Conservation (phyloP, 1,140 invertebrate genomes). For the Proctacanthus coquilletti region DNA sequence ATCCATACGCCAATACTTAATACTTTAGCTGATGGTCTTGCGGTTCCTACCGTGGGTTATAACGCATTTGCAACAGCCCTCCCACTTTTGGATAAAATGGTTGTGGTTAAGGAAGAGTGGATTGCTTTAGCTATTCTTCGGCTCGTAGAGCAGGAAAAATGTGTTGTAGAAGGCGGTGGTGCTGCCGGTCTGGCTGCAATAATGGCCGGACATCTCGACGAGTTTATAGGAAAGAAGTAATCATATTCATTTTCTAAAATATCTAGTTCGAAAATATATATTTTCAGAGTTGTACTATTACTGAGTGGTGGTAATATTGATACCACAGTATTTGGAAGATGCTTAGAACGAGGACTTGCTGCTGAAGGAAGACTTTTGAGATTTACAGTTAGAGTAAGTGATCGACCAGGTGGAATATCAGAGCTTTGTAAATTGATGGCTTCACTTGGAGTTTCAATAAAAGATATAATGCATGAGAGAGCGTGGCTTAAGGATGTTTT, state of each 20-base stretch:
- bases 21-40: constrained; percentile 80
- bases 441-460: constrained; percentile 72
- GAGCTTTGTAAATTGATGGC: constrained; percentile 65
- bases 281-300: constrained; percentile 53
- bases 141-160: constrained; percentile 79
- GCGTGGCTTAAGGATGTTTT: constrained; percentile 87
- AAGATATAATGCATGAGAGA: constrained; percentile 86
- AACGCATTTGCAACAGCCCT: constrained; percentile 72
- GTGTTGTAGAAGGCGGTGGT: constrained; percentile 85
- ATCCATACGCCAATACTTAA: constrained; percentile 48
- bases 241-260: constrained; percentile 7
- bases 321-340: constrained; percentile 74
- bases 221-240: constrained; percentile 74
- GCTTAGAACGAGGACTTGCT: constrained; percentile 76
- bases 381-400: constrained; percentile 73
- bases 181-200: constrained; percentile 77
- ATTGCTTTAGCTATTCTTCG: constrained; percentile 79
- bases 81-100: constrained; percentile 67
- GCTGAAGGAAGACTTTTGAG: constrained; percentile 75
- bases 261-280: neutral
- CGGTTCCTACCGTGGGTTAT: constrained; percentile 75
- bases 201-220: constrained; percentile 63
- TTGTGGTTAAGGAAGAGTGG: constrained; percentile 68
- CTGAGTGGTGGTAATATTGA: constrained; percentile 89
- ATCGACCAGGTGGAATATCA: constrained; percentile 73